A percentile compares a stretch with the other conserved stretches of the same genome.
These are phyloP conservation scores for Bradypus variegatus DNA, from an alignment of 2,797 vertebrate species.

Conservation along the genomic window DNA sequence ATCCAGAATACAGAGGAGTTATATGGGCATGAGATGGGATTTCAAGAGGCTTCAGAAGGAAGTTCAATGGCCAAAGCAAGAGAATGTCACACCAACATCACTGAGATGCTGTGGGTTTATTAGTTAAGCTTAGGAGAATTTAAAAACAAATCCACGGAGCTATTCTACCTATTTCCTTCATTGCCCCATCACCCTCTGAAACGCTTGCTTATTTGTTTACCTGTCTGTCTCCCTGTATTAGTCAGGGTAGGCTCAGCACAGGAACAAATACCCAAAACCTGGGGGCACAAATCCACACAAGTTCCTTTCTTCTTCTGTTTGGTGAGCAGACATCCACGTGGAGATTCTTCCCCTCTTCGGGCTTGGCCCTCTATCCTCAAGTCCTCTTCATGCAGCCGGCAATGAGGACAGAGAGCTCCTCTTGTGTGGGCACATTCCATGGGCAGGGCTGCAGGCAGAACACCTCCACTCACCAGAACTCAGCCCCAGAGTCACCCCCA, in stretches of 20 bases:
- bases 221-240: background rate
- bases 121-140: background rate
- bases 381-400: background rate
- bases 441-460: background rate
- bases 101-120: background rate
- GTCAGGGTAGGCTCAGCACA: background rate
- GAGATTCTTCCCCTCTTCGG: background rate
- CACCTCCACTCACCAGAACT: background rate
- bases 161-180: no score
- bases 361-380: background rate
- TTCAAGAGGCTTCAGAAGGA: background rate
- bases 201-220: background rate
- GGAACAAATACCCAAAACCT: background rate
- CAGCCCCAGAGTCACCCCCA: background rate
- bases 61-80: background rate
- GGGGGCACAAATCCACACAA: background rate
- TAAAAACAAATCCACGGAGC: background rate
- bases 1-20: background rate
- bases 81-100: background rate
- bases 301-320: background rate
- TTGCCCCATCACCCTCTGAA: background rate
- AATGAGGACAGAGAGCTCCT: background rate
- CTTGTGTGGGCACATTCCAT: rapidly evolving
- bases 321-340: background rate
- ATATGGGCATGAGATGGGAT: rapidly evolving